Percentiles rank a stretch among this genome's conserved stretches.
phyloP scores from a whole-genome alignment of 2,797 vertebrate species.

The Alexandromys oeconomus region DNA sequence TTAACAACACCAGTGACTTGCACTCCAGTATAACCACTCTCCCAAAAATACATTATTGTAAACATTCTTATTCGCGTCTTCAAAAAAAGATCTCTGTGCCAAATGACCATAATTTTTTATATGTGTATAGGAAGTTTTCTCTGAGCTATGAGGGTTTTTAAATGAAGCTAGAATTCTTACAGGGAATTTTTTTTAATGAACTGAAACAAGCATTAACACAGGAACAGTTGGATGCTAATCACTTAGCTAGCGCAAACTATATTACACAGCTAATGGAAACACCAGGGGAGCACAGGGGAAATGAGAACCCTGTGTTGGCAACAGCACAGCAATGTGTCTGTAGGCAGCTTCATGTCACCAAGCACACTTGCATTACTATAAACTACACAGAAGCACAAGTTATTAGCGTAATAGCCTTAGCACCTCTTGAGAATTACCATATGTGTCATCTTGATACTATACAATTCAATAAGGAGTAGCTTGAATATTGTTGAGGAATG shows the following conservation, averaged over 20 bases:
- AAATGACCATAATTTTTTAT: neutral
- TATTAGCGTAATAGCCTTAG: neutral
- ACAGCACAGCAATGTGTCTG: neutral
- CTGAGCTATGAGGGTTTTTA: conserved; percentile 74
- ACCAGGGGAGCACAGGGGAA: conserved; percentile 74
- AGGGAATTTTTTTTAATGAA: conserved; percentile 72
- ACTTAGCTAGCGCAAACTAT: conserved; percentile 75
- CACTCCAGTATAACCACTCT: conserved; percentile 6
- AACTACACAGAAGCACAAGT: conserved; percentile 41
- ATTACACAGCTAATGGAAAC: conserved; percentile 79
- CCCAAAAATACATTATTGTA: neutral
- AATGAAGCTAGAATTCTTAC: conserved; percentile 70
- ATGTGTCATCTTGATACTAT: neutral
- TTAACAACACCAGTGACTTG: conserved; percentile 33
- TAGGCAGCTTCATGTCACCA: conserved; percentile 56
- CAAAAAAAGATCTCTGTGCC: neutral
- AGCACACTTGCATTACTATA: conserved; percentile 51
- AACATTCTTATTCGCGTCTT: neutral
- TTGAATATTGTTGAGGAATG: neutral
- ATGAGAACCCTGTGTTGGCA: conserved; percentile 61
- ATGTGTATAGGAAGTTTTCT: conserved; percentile 43
- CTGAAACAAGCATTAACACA: conserved; percentile 80
- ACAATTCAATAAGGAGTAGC: conserved; percentile 7
- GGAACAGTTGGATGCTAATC: conserved; percentile 81
- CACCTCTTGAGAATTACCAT: conserved; percentile 41